Base-by-base conservation (phyloP, 2,888 invertebrate species). In the Drosophila acutilabella region DNA sequence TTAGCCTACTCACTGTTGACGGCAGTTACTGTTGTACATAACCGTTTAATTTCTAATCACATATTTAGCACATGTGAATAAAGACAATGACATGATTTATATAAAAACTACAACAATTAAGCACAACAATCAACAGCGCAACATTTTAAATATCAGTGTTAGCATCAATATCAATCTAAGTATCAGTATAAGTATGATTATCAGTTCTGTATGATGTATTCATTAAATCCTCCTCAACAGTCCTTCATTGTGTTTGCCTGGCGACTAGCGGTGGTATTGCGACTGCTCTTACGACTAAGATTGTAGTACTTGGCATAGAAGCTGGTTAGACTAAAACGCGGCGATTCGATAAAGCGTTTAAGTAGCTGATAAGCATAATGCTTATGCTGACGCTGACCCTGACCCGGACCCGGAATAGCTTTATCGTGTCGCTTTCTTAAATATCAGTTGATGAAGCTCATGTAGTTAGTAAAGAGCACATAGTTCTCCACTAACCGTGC, bases 401-500 rank as follows among this genome's bases (percentile, higher is more conserved):
- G 52, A 45, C 50, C 38, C 23, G 54, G 50, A 45, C 50, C 38
- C 23, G 56, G 53, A 59, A 70, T 69, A 62, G 65, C 64, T 72
- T 80, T 83, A 78, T 79, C 78, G 79, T 73, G 84, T 62, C 91
- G 91, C 88, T 84, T 84, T 56, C 80, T 81, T 64, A 89, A 88
- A 90, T 89, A 91, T 91, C 92, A 92, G 86, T 92, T 92, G 80
- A 93, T 92, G 81, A 92, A 92, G 82, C 93, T 92, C 81, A 93
- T 92, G 79, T 91, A 92, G 88, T 92, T 93, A 75, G 92, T 92
- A 88, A 92, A 92, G 77, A 92, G 84, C 71, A 92, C 90, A 88
- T 93, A 93, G 93, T 96, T 96, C 93, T 96, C 95, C 89, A 96
- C 95, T 94, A 95, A 96, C 95, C 96, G 95, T 93, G 96, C 95